phyloP scores from a whole-genome alignment of 2,113 vertebrate genomes.

The Narcine bancroftii region DNA sequence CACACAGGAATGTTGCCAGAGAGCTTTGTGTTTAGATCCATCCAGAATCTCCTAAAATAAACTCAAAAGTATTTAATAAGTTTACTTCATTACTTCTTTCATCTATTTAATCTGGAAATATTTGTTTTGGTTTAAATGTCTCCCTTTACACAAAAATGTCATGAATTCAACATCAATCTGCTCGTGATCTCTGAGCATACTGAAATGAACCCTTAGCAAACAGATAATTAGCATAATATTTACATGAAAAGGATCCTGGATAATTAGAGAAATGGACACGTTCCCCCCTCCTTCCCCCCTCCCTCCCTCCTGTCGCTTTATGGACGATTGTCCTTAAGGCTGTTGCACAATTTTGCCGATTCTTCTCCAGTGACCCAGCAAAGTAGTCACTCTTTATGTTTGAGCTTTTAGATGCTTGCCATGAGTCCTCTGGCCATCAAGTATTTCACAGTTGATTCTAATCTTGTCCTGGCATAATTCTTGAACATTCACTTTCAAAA shows the following conservation, averaged over 20 bases:
- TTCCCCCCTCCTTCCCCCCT: too few species aligned
- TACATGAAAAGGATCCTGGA: conserved; percentile 23
- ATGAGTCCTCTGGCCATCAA: background rate
- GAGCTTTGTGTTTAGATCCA: background rate
- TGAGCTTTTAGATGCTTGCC: background rate
- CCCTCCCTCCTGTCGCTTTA: too few species aligned
- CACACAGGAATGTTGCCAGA: background rate
- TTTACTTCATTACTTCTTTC: background rate
- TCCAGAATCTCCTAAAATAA: conserved; percentile 13
- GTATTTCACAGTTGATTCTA: background rate
- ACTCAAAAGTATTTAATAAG: background rate
- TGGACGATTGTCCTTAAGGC: background rate
- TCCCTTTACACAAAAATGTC: background rate
- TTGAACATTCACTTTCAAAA: background rate
- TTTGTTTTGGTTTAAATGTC: conserved; percentile 2
- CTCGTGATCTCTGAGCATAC: conserved; percentile 9
- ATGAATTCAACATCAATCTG: conserved; percentile 10
- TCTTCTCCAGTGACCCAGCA: background rate
- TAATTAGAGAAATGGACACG: background rate
- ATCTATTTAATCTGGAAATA: conserved; percentile 8
- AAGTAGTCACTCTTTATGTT: too few species aligned
- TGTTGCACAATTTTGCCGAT: background rate
- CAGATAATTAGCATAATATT: conserved; percentile 4
- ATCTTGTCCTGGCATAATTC: background rate
- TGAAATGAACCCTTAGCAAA: background rate